These are phyloP conservation scores for Thymelicus lineola DNA, from an alignment of 2,888 invertebrate species.

Conservation along the genomic window DNA sequence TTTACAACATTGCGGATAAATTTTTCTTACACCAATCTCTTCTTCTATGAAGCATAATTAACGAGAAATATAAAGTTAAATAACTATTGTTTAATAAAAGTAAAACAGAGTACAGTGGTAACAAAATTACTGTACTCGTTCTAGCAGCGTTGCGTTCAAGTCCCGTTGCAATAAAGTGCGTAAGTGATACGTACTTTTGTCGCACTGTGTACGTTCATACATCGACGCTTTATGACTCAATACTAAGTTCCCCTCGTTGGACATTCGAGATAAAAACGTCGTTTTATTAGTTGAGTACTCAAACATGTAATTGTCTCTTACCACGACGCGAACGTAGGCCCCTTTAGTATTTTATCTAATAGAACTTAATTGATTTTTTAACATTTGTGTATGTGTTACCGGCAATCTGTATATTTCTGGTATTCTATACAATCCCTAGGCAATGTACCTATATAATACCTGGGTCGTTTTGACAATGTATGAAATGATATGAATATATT, in stretches of 20 bases:
- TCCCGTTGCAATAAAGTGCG: slow-evolving; percentile 19
- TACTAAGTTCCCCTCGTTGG: slow-evolving; percentile 29
- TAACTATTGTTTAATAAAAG: too few relatives aligned
- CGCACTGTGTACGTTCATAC: slow-evolving; percentile 27
- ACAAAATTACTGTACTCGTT: slow-evolving; percentile 8
- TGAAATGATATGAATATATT: too few relatives aligned
- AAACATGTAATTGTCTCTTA: slow-evolving; percentile 47
- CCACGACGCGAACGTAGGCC: slow-evolving; percentile 44
- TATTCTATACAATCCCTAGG: too few relatives aligned
- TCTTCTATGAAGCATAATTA: too few relatives aligned
- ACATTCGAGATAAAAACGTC: slow-evolving; percentile 33
- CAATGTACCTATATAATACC: too few relatives aligned
- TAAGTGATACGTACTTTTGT: slow-evolving; percentile 27
- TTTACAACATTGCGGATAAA: too few relatives aligned
- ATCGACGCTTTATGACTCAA: slow-evolving; percentile 34
- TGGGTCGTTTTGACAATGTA: too few relatives aligned
- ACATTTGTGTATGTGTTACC: not conserved
- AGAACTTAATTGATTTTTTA: slow-evolving; percentile 43
- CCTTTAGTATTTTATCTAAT: slow-evolving; percentile 44
- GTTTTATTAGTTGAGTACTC: slow-evolving; percentile 40
- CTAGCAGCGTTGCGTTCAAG: slow-evolving; percentile 6
- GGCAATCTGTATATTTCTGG: too few relatives aligned
- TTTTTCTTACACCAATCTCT: too few relatives aligned
- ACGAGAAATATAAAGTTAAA: too few relatives aligned
- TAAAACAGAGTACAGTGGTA: not conserved